phyloP scores from a whole-genome alignment of 2,113 vertebrate genomes.

The Cryptoleucopteryx plumbea region DNA sequence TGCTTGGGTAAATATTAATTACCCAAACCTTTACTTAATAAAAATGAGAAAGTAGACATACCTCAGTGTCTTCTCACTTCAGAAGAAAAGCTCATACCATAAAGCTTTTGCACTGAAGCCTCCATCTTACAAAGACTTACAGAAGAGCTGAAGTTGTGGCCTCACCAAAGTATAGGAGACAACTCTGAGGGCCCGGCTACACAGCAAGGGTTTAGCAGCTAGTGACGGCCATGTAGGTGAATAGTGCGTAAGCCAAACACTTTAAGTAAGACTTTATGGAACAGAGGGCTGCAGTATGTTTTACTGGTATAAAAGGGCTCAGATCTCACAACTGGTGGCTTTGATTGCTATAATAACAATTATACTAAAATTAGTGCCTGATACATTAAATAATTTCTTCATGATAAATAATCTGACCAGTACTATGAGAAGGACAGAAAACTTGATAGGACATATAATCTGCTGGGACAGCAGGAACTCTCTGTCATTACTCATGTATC shows the following conservation, averaged over 20 bases:
- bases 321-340: background rate
- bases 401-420: background rate
- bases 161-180: background rate
- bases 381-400: background rate
- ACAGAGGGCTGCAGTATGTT: background rate
- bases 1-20: background rate
- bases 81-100: background rate
- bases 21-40: background rate
- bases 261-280: background rate
- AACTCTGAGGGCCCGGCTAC: background rate
- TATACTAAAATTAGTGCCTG: background rate
- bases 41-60: background rate
- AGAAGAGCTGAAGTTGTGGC: background rate
- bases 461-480: background rate
- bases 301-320: background rate
- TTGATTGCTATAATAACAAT: background rate
- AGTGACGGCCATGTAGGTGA: rapidly evolving
- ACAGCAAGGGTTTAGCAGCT: background rate
- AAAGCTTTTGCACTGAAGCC: background rate
- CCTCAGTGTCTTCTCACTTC: background rate
- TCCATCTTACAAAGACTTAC: background rate
- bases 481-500: background rate
- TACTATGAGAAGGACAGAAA: background rate
- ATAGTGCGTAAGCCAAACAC: background rate
- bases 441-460: background rate